Evolutionary conservation across 2,113 vertebrate species (phyloP).

Genomic region (Phrynosoma platyrhinos): DNA sequence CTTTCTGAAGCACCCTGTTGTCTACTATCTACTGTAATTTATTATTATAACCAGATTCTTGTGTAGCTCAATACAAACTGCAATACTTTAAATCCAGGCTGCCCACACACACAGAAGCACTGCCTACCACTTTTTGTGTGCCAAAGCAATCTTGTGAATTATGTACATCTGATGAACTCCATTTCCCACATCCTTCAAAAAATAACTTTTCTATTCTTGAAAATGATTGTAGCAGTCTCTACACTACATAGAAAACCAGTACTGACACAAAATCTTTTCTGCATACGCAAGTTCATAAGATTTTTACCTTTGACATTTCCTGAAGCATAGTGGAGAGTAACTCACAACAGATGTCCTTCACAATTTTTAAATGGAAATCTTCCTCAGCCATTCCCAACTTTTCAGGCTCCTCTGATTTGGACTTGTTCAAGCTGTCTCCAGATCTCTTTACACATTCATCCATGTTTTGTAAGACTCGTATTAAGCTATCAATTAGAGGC

Average conservation of each 20-base stretch:
- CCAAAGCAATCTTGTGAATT: background rate
- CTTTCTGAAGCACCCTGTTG: background rate
- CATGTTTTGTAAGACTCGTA: slow-evolving; percentile 86
- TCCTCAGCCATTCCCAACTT: slow-evolving; percentile 63
- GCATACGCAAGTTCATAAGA: background rate
- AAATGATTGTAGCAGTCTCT: background rate
- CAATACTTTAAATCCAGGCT: background rate
- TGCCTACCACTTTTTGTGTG: background rate
- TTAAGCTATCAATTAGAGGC: slow-evolving; percentile 84
- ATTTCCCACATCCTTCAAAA: background rate
- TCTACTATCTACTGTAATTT: background rate
- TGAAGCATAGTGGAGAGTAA: slow-evolving; percentile 88
- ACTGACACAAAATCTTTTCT: slow-evolving; percentile 15
- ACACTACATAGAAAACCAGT: background rate
- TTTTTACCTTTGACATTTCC: slow-evolving; percentile 81
- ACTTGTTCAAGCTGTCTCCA: slow-evolving; percentile 55
- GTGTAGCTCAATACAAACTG: background rate
- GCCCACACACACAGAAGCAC: background rate
- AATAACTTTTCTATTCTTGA: background rate
- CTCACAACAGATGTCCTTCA: slow-evolving; percentile 89
- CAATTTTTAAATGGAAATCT: slow-evolving; percentile 86
- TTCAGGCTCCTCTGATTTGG: slow-evolving; percentile 55
- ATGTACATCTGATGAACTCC: background rate
- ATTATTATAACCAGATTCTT: background rate
- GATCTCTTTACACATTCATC: slow-evolving; percentile 76